Base-by-base conservation (phyloP, 2,888 invertebrate genomes). In the Stegophylla sp. region DNA sequence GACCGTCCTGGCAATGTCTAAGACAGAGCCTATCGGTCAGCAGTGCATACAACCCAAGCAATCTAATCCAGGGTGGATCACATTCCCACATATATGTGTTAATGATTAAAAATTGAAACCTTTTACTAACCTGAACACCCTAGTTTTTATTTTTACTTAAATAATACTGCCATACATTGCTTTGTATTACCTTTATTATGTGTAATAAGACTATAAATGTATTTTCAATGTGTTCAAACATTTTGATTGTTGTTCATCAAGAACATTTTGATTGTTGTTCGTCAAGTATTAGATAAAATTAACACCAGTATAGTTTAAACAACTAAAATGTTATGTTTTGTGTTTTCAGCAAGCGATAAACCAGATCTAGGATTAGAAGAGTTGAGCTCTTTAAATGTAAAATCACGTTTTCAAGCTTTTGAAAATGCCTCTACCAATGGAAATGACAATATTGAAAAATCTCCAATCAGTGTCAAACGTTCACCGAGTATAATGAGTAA, bases 321-420 rank as follows among this genome's bases (percentile, higher is more conserved):
- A 48, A 4, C 34, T 61, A 23, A 0, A 63, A 79, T 45, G 61
- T 23, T 45, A 28, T 77, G 41, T 77, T 83, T 51, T 73, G 4
- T 59, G 10, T 45, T 77, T 82, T 5, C 88, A 94, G 94, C 94
- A 56, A 94, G 94, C 81, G 93, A 94, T 87, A 94, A 94, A 85
- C 93, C 94, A 3, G 93, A 94, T 87, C 89, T 94, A 69, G 95
- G 95, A 0, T 88, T 95, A 15, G 93, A 94, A 84, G 94, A 95
- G 86, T 87, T 95, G 74, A 91, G 93, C 45, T 90, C 91, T 83
- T 87, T 95, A 83, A 94, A 95, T 87, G 93, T 95, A 15, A 93
- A 93, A 87, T 92, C 94, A 45, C 90, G 93, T 83, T 95, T 94
- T 88, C 91, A 94, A 87, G 92, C 94, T 84, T 95, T 95, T 87